Percentiles rank a stretch among this genome's conserved stretches.
Conservation (phyloP, 2,113 vertebrate genomes). For the Recurvirostra avosetta region DNA sequence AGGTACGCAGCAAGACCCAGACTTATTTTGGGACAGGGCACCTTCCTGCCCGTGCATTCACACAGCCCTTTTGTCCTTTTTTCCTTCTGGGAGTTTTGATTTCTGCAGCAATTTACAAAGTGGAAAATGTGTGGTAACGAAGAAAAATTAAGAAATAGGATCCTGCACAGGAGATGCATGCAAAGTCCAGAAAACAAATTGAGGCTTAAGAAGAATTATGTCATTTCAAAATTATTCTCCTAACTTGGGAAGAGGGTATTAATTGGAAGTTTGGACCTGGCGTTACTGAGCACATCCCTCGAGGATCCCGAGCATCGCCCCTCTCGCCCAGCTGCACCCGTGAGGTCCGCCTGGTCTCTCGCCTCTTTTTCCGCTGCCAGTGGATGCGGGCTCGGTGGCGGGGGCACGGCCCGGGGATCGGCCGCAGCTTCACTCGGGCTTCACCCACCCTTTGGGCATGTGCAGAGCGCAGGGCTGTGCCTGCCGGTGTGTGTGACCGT, state of each 20-base stretch:
- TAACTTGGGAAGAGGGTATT: not conserved
- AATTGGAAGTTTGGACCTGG: not conserved
- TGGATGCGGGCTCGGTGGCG: not conserved
- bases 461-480: not conserved
- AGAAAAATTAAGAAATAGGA: not conserved
- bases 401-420: not conserved
- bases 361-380: not conserved
- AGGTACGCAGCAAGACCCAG: not conserved
- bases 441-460: not conserved
- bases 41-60: not conserved
- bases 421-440: not conserved
- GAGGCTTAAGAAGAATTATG: not conserved
- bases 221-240: not conserved
- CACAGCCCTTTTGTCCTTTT: not conserved
- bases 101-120: not conserved
- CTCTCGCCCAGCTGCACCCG: not conserved
- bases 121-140: not conserved
- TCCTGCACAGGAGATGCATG: fast-evolving
- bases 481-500: fast-evolving
- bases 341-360: not conserved
- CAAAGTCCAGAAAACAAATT: not conserved
- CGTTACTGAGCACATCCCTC: fast-evolving
- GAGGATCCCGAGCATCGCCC: fast-evolving
- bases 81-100: not conserved
- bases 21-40: not conserved